These are phyloP conservation scores for Deilephila elpenor DNA, from an alignment of 2,888 invertebrate species.

Conservation along the genomic window DNA sequence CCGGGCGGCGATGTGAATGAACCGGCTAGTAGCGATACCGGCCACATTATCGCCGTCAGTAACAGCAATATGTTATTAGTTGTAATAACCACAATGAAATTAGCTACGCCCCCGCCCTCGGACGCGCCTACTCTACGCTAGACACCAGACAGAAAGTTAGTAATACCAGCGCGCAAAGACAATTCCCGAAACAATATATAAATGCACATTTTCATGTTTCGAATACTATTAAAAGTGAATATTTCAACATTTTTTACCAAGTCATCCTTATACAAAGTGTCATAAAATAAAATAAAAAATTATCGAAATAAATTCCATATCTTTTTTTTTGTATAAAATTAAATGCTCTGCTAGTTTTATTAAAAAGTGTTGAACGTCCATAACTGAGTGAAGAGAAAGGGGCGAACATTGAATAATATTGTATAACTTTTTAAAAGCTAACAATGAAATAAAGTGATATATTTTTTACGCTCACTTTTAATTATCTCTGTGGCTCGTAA, in stretches of 20 bases:
- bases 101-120: constrained; percentile 51
- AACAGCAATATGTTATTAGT: constrained; percentile 50
- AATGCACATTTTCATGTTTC: not conserved
- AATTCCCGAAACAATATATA: not conserved
- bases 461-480: constrained; percentile 7
- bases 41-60: constrained; percentile 47
- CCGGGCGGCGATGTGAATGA: constrained; percentile 56
- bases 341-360: not conserved
- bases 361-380: constrained; percentile 13
- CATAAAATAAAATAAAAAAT: not conserved
- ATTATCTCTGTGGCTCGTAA: not conserved
- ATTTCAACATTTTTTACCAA: not conserved
- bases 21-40: constrained; percentile 52
- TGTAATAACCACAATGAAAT: constrained; percentile 55
- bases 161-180: not conserved
- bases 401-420: not conserved
- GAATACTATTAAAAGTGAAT: not conserved
- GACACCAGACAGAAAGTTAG: constrained; percentile 42
- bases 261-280: not conserved
- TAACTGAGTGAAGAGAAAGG: constrained; percentile 21
- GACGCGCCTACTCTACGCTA: constrained; percentile 49
- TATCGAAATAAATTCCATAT: not conserved
- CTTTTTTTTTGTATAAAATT: not conserved
- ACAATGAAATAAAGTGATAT: not conserved
- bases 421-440: constrained; percentile 6